phyloP scores from a whole-genome alignment of 1,140 invertebrate species.

The Chrysopa pallens region DNA sequence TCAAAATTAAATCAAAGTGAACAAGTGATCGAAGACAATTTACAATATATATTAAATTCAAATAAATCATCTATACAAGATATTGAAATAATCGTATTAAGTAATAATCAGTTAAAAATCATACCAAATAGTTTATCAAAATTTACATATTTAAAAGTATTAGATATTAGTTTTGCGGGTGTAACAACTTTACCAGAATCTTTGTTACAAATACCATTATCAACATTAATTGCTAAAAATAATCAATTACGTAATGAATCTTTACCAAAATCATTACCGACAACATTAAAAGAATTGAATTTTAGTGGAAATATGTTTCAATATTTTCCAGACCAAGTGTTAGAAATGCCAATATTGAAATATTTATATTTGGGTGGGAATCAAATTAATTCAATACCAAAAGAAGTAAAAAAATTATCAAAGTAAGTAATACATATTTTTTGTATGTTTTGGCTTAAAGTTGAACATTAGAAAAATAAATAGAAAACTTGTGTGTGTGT shows the following conservation, averaged over 20 bases:
- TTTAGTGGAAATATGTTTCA: conserved; percentile 78
- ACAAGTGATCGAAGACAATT: conserved; percentile 32
- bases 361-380: conserved; percentile 86
- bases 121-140: conserved; percentile 30
- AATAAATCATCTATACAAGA: conserved; percentile 33
- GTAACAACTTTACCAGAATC: conserved; percentile 55
- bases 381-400: conserved; percentile 58
- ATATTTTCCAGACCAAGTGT: conserved; percentile 69
- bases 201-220: conserved; percentile 51
- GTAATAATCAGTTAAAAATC: conserved; percentile 44
- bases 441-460: too few relatives aligned
- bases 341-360: conserved; percentile 55
- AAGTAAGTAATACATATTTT: conserved; percentile 31
- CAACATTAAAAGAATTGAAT: conserved; percentile 62
- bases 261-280: conserved; percentile 67
- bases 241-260: conserved; percentile 66
- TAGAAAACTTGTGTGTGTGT: too few relatives aligned
- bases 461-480: too few relatives aligned
- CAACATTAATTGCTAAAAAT: conserved; percentile 68
- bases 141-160: conserved; percentile 47
- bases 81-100: conserved; percentile 49
- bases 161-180: conserved; percentile 82
- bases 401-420: conserved; percentile 61
- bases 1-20: conserved; percentile 43
- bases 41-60: conserved; percentile 28